Evolutionary conservation across 2,113 vertebrate genomes (phyloP).

Genomic region (Odontophorus gujanensis): DNA sequence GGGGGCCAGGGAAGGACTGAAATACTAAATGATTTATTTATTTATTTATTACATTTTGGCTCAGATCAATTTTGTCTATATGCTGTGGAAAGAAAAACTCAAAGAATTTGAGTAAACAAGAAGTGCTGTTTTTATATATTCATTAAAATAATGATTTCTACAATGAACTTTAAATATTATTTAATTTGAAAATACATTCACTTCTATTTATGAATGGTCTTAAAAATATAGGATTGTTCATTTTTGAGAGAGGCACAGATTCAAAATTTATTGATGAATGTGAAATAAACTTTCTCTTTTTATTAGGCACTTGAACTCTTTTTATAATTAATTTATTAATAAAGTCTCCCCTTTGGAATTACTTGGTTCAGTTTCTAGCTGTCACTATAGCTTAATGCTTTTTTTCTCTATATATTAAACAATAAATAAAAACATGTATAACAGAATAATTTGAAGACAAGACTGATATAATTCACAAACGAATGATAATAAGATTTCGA

Average conservation of each 20-base stretch:
- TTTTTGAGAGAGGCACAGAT: background rate
- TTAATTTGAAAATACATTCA: background rate
- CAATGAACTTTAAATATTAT: background rate
- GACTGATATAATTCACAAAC: background rate
- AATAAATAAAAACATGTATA: background rate
- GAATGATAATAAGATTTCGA: background rate
- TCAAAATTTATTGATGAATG: background rate
- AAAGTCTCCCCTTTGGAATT: background rate
- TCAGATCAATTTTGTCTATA: fast-evolving
- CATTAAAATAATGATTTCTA: background rate
- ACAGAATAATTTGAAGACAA: background rate
- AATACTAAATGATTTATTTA: background rate
- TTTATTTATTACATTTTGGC: background rate
- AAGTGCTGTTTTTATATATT: background rate
- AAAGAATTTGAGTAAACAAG: background rate
- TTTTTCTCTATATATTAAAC: background rate
- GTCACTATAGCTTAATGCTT: background rate
- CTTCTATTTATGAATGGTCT: background rate
- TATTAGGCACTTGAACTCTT: background rate
- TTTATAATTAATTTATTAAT: background rate
- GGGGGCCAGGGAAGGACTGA: background rate
- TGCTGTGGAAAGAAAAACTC: background rate
- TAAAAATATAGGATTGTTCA: background rate
- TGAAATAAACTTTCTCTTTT: background rate
- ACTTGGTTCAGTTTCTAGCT: background rate